phyloP scores from a whole-genome alignment of 2,888 invertebrate genomes.

The Aphidoletes aphidimyza region DNA sequence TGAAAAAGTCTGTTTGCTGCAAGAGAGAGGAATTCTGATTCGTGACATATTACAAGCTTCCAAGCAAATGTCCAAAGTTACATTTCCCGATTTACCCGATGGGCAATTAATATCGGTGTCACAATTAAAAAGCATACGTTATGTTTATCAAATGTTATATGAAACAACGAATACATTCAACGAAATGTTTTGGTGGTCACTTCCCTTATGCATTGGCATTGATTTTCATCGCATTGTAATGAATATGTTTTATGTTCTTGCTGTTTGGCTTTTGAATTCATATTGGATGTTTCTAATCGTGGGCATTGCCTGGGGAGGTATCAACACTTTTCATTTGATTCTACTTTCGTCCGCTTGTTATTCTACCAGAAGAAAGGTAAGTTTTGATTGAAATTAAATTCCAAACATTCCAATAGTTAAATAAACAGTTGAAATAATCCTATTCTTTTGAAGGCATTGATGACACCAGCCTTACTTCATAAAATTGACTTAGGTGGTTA shows the following conservation, averaged over 20 bases:
- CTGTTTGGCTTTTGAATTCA: neutral
- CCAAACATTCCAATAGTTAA: no score
- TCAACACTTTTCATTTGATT: neutral
- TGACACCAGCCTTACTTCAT: conserved; percentile 2
- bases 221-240: conserved; percentile 39
- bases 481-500: conserved; percentile 3
- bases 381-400: no score
- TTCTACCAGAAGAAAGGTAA: neutral
- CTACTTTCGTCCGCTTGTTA: neutral
- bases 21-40: neutral
- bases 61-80: neutral
- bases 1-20: neutral
- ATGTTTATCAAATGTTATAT: conserved; percentile 30
- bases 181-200: conserved; percentile 30
- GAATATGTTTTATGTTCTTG: neutral
- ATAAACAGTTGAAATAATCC: no score
- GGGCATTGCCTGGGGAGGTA: neutral
- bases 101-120: neutral
- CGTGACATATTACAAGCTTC: neutral
- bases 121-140: neutral
- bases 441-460: neutral
- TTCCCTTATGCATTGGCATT: neutral
- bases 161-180: neutral
- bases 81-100: neutral
- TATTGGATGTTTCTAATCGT: neutral